A percentile compares a stretch with the other conserved stretches of the same genome.
Conservation (phyloP, 1,140 invertebrate genomes). For the Drosophila erecta region DNA sequence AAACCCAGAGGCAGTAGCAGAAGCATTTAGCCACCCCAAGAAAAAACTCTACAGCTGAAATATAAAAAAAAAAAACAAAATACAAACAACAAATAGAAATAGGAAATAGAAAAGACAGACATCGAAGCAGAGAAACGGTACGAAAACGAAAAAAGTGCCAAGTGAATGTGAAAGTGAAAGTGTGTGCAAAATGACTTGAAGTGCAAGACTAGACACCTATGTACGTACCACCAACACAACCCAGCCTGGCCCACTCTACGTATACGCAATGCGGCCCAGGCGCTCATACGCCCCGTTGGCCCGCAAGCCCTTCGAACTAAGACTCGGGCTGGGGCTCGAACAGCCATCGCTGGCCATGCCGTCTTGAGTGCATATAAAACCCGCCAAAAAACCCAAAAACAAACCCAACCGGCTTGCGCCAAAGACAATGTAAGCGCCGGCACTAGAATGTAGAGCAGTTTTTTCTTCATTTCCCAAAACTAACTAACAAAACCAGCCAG, state of each 20-base stretch:
- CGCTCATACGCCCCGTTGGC: constrained; percentile 40
- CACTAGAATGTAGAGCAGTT: constrained; percentile 73
- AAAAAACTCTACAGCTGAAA: constrained; percentile 35
- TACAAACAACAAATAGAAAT: too few relatives aligned
- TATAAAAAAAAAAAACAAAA: not conserved
- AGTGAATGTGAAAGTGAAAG: constrained; percentile 71
- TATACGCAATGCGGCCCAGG: constrained; percentile 30
- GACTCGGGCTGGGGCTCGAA: constrained; percentile 35
- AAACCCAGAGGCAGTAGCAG: constrained; percentile 39
- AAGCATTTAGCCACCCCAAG: constrained; percentile 14
- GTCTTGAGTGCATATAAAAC: constrained; percentile 62
- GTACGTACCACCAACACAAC: constrained; percentile 2
- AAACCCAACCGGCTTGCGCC: constrained; percentile 32
- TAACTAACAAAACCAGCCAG: constrained; percentile 76
- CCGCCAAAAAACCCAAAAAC: constrained; percentile 16
- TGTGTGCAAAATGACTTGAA: constrained; percentile 72
- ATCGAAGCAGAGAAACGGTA: constrained; percentile 12
- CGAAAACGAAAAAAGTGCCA: constrained; percentile 31
- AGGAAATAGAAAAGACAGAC: constrained; percentile 12
- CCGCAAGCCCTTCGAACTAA: constrained; percentile 19
- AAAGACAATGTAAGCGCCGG: constrained; percentile 79
- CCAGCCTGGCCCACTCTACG: constrained; percentile 9
- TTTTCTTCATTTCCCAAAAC: constrained; percentile 71
- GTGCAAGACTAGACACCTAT: constrained; percentile 47
- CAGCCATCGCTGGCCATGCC: constrained; percentile 42